Evolutionary conservation across 64 coral and sea anemone species (phyloP).

Genomic region (Stichodactyla helianthus): DNA sequence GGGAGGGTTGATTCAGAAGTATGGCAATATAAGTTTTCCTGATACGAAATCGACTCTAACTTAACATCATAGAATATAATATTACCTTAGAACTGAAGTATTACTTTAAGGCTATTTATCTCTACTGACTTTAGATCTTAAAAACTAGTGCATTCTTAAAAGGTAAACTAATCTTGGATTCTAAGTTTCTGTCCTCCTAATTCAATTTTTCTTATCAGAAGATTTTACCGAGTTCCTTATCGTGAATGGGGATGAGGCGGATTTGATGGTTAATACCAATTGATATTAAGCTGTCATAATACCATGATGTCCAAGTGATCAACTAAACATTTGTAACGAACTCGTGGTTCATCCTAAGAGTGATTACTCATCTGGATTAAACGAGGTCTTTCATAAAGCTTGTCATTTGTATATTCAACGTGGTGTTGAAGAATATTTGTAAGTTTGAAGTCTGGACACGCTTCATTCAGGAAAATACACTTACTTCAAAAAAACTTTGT

Average conservation of each 20-base stretch:
- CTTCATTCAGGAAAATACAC: too few species aligned
- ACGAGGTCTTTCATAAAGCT: neutral
- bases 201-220: neutral
- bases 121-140: neutral
- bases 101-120: neutral
- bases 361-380: neutral
- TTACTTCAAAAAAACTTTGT: too few species aligned
- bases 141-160: neutral
- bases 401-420: neutral
- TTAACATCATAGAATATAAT: too few species aligned
- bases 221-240: constrained; percentile 4
- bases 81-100: neutral
- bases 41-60: too few species aligned
- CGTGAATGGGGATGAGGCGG: neutral
- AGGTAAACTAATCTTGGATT: neutral
- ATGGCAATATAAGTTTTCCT: too few species aligned
- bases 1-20: too few species aligned
- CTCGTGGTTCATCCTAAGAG: neutral
- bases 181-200: neutral
- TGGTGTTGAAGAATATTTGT: too few species aligned
- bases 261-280: neutral
- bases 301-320: neutral
- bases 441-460: too few species aligned
- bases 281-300: neutral
- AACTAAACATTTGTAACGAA: neutral